phyloP scores from a whole-genome alignment of 2,797 vertebrate species.

The Falco rusticolus region DNA sequence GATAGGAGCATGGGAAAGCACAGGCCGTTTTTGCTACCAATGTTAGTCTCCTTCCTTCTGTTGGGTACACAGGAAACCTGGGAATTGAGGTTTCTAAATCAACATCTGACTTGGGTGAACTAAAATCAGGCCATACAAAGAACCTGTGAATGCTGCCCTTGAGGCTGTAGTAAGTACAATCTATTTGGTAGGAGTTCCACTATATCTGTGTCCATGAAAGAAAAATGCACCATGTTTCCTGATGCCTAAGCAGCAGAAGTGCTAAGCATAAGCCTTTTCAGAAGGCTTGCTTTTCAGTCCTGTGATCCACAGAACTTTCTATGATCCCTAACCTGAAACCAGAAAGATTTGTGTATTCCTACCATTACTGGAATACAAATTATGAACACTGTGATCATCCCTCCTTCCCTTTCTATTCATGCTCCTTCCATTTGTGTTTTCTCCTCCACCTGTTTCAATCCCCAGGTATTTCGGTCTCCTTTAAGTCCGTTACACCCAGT shows the following conservation, averaged over 20 bases:
- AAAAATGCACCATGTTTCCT: neutral
- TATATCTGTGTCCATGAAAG: neutral
- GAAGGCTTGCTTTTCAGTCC: neutral
- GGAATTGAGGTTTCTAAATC: neutral
- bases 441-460: neutral
- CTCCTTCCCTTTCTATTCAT: neutral
- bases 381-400: neutral
- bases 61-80: neutral
- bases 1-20: neutral
- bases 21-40: neutral
- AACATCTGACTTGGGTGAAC: neutral
- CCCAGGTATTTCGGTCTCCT: neutral
- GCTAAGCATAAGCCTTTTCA: neutral
- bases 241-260: neutral
- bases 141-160: neutral
- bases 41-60: neutral
- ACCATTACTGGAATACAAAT: neutral
- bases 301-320: neutral
- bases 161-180: fast-evolving
- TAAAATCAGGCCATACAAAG: neutral
- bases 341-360: neutral
- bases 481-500: neutral
- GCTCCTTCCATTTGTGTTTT: neutral
- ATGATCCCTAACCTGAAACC: neutral
- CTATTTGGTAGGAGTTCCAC: neutral